These are phyloP conservation scores for Sula dactylatra DNA, from an alignment of 2,113 vertebrate genomes.

Conservation along the genomic window DNA sequence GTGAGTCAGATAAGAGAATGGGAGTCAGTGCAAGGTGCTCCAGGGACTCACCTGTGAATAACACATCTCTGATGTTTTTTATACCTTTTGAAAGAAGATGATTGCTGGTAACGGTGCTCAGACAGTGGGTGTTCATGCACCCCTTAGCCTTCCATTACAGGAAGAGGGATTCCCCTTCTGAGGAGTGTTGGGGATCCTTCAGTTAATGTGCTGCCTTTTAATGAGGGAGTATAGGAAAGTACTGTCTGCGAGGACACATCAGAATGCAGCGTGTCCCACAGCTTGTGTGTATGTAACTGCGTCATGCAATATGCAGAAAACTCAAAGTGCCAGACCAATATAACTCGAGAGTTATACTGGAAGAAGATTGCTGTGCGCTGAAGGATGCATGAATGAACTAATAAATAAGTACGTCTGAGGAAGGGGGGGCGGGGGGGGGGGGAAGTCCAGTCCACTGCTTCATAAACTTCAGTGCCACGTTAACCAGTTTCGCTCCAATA, in stretches of 20 bases:
- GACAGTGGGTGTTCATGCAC: background rate
- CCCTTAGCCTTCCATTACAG: background rate
- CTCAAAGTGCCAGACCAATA: background rate
- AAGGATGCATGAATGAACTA: conserved; percentile 13
- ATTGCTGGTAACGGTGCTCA: background rate
- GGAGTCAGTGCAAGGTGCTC: background rate
- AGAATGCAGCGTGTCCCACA: background rate
- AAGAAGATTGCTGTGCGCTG: background rate
- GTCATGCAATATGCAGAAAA: background rate
- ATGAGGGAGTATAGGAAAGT: background rate
- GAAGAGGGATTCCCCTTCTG: background rate
- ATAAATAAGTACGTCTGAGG: background rate
- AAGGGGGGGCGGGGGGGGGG: background rate
- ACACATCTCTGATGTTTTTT: background rate
- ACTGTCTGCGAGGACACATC: rapidly evolving
- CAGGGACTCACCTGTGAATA: background rate
- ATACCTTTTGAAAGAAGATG: background rate
- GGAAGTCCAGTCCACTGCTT: background rate
- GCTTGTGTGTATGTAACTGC: background rate
- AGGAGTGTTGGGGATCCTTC: background rate
- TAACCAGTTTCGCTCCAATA: background rate
- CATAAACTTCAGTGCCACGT: conserved; percentile 16
- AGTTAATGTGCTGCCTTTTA: background rate
- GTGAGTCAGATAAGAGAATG: background rate
- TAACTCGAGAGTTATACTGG: background rate